These are phyloP conservation scores for Eumaeus atala DNA, from an alignment of 1,140 invertebrate species.

Conservation along the genomic window DNA sequence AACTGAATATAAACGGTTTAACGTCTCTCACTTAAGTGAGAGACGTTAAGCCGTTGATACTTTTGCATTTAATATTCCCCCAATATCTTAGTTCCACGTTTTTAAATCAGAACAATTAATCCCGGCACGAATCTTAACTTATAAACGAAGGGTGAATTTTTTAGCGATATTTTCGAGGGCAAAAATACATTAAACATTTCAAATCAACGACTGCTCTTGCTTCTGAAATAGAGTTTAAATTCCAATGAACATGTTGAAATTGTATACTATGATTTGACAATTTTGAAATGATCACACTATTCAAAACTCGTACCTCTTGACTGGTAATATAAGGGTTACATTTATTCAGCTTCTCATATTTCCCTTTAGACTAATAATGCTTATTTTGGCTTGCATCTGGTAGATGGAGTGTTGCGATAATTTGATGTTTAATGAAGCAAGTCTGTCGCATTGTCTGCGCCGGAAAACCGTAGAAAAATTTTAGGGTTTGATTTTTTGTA, in stretches of 20 bases:
- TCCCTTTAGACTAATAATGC: constrained; percentile 37
- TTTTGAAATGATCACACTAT: constrained; percentile 35
- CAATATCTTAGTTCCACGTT: constrained; percentile 45
- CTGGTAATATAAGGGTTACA: constrained; percentile 22
- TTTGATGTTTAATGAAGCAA: constrained; percentile 68
- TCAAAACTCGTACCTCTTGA: constrained; percentile 39
- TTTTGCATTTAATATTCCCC: constrained; percentile 39
- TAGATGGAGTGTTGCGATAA: constrained; percentile 59
- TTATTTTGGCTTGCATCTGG: constrained; percentile 50
- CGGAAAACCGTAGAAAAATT: constrained; percentile 64
- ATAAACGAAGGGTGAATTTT: constrained; percentile 49
- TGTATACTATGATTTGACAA: constrained; percentile 56
- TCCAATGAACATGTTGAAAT: constrained; percentile 24
- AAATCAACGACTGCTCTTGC: constrained; percentile 7
- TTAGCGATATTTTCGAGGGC: constrained; percentile 39
- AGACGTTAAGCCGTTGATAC: not conserved
- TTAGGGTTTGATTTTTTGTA: constrained; percentile 46
- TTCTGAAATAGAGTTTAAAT: constrained; percentile 25
- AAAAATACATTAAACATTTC: constrained; percentile 32
- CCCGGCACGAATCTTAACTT: constrained; percentile 43
- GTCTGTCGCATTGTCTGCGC: constrained; percentile 41
- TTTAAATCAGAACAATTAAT: constrained; percentile 69
- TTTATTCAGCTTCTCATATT: constrained; percentile 24
- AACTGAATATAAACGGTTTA: not conserved
- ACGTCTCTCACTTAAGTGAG: too few species aligned